These are phyloP conservation scores for Samia ricini DNA, from an alignment of 1,140 invertebrate genomes.

Conservation along the genomic window DNA sequence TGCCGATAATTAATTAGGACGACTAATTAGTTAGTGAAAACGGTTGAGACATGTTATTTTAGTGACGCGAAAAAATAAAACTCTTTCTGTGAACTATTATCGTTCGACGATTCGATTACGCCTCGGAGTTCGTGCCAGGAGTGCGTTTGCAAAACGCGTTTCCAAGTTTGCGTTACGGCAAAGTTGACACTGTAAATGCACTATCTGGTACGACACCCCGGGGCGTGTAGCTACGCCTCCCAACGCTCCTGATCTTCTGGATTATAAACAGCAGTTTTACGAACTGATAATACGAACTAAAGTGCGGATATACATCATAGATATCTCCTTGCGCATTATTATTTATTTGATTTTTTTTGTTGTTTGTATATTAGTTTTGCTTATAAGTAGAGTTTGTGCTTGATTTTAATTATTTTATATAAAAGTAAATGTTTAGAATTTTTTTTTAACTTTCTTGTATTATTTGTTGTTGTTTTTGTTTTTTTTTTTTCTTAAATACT, in stretches of 20 bases:
- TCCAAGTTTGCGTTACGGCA: conserved; percentile 70
- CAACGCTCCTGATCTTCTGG: conserved; percentile 54
- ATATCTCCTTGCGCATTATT: background rate
- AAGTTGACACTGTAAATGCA: conserved; percentile 97
- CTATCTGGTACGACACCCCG: conserved; percentile 99
- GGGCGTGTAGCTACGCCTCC: conserved; percentile 73
- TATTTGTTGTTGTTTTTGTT: background rate
- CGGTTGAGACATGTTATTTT: conserved; percentile 58
- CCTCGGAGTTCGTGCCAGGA: conserved; percentile 95
- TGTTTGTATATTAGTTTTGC: background rate
- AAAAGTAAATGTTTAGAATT: conserved; percentile 11
- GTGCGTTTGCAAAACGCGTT: conserved; percentile 94
- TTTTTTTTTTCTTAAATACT: too few relatives aligned
- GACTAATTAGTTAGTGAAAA: conserved; percentile 38
- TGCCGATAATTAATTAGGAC: conserved; percentile 21
- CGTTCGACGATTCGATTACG: conserved; percentile 64
- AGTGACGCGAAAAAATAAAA: conserved; percentile 61
- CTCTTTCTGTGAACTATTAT: conserved; percentile 46
- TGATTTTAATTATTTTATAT: conserved; percentile 19
- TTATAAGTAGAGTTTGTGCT: conserved; percentile 8
- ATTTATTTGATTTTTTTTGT: conserved; percentile 6
- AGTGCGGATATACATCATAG: conserved; percentile 22
- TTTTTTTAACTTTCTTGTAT: conserved; percentile 11
- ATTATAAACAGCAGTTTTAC: conserved; percentile 32
- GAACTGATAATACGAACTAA: conserved; percentile 41